These are phyloP conservation scores for Indicator maculatus DNA, from an alignment of 2,113 vertebrate genomes.

Conservation along the genomic window DNA sequence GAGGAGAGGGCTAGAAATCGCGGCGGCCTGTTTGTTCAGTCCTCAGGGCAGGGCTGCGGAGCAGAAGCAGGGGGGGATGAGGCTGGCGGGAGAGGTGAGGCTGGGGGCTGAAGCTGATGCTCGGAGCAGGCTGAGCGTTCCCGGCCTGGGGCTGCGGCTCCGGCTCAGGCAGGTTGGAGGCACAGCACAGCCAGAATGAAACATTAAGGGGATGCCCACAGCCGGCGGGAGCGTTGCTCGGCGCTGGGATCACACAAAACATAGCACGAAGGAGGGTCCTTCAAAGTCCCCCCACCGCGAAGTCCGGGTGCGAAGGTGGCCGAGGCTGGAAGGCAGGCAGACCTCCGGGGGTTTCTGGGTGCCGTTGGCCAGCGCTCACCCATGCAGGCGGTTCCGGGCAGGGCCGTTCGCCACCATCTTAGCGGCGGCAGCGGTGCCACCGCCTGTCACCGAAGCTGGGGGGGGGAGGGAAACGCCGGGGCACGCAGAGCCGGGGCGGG, in stretches of 20 bases:
- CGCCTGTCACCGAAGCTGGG: background rate
- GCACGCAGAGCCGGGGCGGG: background rate
- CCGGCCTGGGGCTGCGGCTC: background rate
- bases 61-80: background rate
- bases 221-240: background rate
- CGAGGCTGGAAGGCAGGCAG: background rate
- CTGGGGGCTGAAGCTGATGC: background rate
- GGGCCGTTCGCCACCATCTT: background rate
- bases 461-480: too few species aligned
- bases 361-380: background rate
- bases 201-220: too few species aligned
- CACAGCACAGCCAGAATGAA: background rate
- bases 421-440: background rate
- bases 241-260: background rate
- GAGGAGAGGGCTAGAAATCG: background rate
- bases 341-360: background rate
- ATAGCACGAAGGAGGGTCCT: background rate
- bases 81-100: background rate
- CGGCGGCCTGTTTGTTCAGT: background rate
- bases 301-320: background rate
- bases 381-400: background rate
- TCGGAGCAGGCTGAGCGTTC: too few species aligned
- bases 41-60: background rate
- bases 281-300: too few species aligned
- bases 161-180: background rate